Evolutionary conservation across 2,888 invertebrate genomes (phyloP).

Genomic region (Temnothorax unifasciatus): DNA sequence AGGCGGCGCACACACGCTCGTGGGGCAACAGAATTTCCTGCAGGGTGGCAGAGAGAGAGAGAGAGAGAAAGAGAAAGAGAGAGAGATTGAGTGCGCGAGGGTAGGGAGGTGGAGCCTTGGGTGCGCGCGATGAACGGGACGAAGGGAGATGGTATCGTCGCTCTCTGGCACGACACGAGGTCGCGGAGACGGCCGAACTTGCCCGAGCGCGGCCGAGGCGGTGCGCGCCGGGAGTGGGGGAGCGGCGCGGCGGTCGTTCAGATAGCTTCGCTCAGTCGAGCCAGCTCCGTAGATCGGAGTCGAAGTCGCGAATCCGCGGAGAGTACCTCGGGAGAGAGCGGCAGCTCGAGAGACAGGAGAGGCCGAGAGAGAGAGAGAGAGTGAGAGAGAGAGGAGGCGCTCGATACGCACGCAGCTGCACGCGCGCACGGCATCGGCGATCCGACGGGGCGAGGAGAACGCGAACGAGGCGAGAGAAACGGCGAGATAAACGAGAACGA

Average conservation of each 20-base stretch:
- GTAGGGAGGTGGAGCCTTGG: conserved; percentile 64
- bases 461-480: background rate
- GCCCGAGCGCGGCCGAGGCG: conserved; percentile 69
- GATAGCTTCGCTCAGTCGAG: conserved; percentile 82
- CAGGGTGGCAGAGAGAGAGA: background rate
- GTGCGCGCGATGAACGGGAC: conserved; percentile 61
- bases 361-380: conserved; percentile 8
- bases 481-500: conserved; percentile 3
- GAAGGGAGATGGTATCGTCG: conserved; percentile 55
- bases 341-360: background rate
- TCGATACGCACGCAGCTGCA: conserved; percentile 45
- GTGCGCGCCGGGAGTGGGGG: conserved; percentile 62
- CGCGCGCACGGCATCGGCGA: conserved; percentile 65
- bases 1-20: conserved; percentile 48
- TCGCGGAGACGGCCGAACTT: conserved; percentile 69
- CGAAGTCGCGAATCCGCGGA: conserved; percentile 77
- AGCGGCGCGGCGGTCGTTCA: conserved; percentile 66
- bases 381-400: background rate
- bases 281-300: conserved; percentile 83
- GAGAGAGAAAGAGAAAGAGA: background rate
- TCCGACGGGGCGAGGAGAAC: conserved; percentile 38
- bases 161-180: conserved; percentile 70
- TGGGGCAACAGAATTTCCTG: conserved; percentile 37
- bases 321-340: conserved; percentile 54
- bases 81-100: background rate